Percentiles rank a stretch among this genome's conserved stretches.
Evolutionary conservation across 1,140 invertebrate species (phyloP).

Genomic region (Orius laevigatus): DNA sequence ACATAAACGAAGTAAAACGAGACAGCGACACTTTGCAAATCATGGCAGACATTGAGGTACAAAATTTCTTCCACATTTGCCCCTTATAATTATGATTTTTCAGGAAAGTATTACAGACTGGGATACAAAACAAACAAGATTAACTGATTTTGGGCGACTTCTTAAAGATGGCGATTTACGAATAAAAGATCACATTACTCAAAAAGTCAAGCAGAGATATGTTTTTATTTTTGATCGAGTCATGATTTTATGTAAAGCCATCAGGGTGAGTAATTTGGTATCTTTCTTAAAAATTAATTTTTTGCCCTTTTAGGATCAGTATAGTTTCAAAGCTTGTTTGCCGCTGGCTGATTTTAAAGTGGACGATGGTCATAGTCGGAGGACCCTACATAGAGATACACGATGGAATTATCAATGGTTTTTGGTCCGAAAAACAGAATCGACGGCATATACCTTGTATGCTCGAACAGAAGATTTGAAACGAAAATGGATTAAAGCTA

Average conservation of each 20-base stretch:
- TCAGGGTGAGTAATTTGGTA: conserved; percentile 41
- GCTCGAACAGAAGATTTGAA: conserved; percentile 77
- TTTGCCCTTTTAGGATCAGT: conserved; percentile 46
- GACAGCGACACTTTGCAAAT: conserved; percentile 86
- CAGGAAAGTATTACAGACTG: conserved; percentile 65
- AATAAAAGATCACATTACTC: conserved; percentile 79
- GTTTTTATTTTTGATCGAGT: conserved; percentile 96
- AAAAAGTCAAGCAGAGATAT: conserved; percentile 67
- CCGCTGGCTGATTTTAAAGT: conserved; percentile 71
- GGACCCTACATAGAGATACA: conserved; percentile 44
- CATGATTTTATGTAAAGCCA: conserved; percentile 83
- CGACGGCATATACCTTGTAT: conserved; percentile 75
- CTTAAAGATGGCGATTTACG: conserved; percentile 85
- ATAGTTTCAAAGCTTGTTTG: conserved; percentile 76
- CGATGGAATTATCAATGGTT: conserved; percentile 69
- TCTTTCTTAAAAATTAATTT: conserved; percentile 1
- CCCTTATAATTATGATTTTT: conserved; percentile 17
- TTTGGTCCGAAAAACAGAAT: conserved; percentile 64
- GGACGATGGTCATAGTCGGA: conserved; percentile 52
- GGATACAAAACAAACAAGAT: conserved; percentile 54
- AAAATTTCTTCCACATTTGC: background rate
- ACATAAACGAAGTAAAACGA: conserved; percentile 96
- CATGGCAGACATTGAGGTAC: conserved; percentile 72
- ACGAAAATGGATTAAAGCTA: conserved; percentile 79
- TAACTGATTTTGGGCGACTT: conserved; percentile 78